Base-by-base conservation (phyloP, 2,888 invertebrate species). In the Euplagia quadripunctaria region DNA sequence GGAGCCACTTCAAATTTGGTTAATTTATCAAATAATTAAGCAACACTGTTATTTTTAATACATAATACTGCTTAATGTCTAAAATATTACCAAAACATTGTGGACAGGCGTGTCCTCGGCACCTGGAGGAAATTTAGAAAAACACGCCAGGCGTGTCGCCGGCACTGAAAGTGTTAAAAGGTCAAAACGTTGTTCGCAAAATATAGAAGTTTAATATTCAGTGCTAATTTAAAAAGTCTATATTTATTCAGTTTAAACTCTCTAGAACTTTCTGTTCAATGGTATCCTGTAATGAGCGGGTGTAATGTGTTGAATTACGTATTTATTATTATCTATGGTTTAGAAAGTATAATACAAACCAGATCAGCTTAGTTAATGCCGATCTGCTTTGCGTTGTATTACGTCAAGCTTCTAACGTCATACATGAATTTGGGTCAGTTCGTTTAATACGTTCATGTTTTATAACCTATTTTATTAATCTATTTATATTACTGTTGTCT, bases 341-440 rank as follows among this genome's bases (percentile, higher is more conserved):
- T 80, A 79, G 79, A 83, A 85, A 84, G 83, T 85, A 77, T 85
- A 85, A 88, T 86, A 82, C 85, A 87, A 92, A 90, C 86, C 89
- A 88, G 90, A 91, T 88, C 88, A 88, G 85, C 84, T 74, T 83
- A 87, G 85, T 88, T 83, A 88, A 87, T 89, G 90, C 86, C 84
- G 84, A 82, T 83, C 84, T 82, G 81, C 75, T 78, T 92, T 89
- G 89, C 88, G 88, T 86, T 80, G 81, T 80, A 83, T 94, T 91
- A 94, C 94, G 92, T 94, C 92, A 93, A 87, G 83, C 69, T 85
- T 82, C 86, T 83, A 84, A 89, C 94, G 94, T 95, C 94, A 95
- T 88, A 84, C 85, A 78, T 82, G 85, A 90, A 94, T 94, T 93
- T 92, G 89, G 94, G 94, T 94, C 94, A 94, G 89, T 87, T 88